A percentile compares a stretch with the other conserved stretches of the same genome.
phyloP scores from a whole-genome alignment of 2,113 vertebrate genomes.

The Anolis carolinensis region DNA sequence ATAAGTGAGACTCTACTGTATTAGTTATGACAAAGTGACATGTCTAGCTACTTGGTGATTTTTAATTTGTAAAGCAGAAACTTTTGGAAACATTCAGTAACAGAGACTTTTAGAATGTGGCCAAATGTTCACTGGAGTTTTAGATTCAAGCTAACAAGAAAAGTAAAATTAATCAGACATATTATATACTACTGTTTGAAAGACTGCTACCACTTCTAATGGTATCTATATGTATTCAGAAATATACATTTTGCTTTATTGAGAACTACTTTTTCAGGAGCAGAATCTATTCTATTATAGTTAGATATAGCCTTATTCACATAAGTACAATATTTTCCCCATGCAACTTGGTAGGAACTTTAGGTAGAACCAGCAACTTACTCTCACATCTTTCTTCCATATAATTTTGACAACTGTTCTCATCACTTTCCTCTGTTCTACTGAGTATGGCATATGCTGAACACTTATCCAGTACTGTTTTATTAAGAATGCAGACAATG shows the following conservation, averaged over 20 bases:
- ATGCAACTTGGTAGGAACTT: not conserved
- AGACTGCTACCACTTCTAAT: not conserved
- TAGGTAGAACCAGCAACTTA: not conserved
- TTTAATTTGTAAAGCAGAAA: not conserved
- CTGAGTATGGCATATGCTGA: not conserved
- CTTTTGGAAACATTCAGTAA: not conserved
- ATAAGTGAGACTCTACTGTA: too few species aligned
- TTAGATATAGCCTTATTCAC: not conserved
- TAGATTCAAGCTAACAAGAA: not conserved
- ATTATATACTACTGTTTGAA: constrained; percentile 8
- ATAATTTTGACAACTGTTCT: not conserved
- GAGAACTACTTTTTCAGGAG: not conserved
- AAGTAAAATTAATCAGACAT: not conserved
- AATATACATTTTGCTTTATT: constrained; percentile 6
- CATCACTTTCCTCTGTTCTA: not conserved
- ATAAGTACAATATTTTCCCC: not conserved
- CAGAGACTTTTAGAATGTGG: not conserved
- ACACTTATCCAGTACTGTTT: not conserved
- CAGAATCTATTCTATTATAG: not conserved
- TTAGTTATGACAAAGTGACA: not conserved
- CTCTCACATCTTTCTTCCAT: not conserved
- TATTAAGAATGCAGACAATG: not conserved
- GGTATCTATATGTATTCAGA: constrained; percentile 5
- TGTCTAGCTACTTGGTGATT: not conserved
- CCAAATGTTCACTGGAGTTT: not conserved